These are phyloP conservation scores for Trematomus bernacchii DNA, from an alignment of 2,797 vertebrate genomes.

Conservation along the genomic window DNA sequence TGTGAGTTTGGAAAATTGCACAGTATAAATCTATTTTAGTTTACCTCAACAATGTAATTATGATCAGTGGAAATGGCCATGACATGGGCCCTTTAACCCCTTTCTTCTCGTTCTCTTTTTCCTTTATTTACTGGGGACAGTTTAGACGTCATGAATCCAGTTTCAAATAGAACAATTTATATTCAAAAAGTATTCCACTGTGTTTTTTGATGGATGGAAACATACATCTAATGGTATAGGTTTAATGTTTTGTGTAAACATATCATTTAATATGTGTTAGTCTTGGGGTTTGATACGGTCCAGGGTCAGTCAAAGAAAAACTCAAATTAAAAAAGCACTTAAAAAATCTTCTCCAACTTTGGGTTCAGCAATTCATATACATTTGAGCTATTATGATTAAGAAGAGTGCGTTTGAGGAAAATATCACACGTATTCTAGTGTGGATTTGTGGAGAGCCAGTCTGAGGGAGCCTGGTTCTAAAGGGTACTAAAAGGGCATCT, in stretches of 20 bases:
- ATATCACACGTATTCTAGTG: slow-evolving; percentile 11
- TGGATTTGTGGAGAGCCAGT: slow-evolving; percentile 23
- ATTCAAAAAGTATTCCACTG: too few species aligned
- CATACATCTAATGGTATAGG: neutral
- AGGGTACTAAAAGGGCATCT: slow-evolving; percentile 77
- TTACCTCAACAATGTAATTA: too few species aligned
- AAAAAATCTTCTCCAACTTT: slow-evolving; percentile 19
- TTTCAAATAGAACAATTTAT: too few species aligned
- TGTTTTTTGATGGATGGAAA: too few species aligned
- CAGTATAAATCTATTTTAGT: too few species aligned
- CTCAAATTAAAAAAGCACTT: neutral
- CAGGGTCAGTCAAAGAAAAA: neutral
- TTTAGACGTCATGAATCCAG: too few species aligned
- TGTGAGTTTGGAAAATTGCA: too few species aligned
- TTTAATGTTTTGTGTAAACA: slow-evolving; percentile 1
- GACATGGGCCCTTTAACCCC: too few species aligned
- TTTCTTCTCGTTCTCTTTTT: too few species aligned
- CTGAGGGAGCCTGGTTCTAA: slow-evolving; percentile 49
- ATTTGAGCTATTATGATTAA: slow-evolving; percentile 56
- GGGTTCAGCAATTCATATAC: slow-evolving; percentile 41
- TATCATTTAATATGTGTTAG: neutral
- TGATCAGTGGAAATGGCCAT: too few species aligned
- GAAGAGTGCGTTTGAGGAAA: slow-evolving; percentile 11
- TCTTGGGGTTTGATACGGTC: neutral
- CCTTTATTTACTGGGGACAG: too few species aligned